Evolutionary conservation across 92 coral and sea anemone species (phyloP), one percentile per base, ranked within the genome.

Genomic region (Actinostola sp.): DNA sequence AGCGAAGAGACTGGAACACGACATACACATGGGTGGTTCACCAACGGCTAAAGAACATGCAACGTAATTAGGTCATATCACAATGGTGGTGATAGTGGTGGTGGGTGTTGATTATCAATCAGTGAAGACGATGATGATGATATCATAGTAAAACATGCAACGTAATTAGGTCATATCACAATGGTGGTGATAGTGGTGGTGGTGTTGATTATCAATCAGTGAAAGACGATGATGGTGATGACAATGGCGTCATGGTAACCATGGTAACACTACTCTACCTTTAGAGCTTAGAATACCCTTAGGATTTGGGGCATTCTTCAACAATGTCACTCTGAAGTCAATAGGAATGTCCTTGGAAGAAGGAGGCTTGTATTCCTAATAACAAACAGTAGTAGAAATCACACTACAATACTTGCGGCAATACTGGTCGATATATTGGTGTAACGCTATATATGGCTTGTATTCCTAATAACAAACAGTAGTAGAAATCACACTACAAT

Each of bases 271-370:
- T 29, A 7, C 1, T 13, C 12, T 78, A 92, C 97, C 96, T 83
- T 92, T 92, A 6, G 97, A 77, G 52, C 97, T 74, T 36, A 92
- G 92, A 10, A 92, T 66, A 12, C 97, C 97, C 27, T 68, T 68
- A 29, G 97, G 97, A 66, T 92, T 92, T 16, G 97, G 95, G 3
- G 96, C 96, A 60, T 92, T 83, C 80, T 89, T 89, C 39, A 89
- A 56, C 7, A 92, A 80, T 4, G 71, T 66, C 60, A 92, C 88
- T 25, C 92, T 87, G 63, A 92, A 86, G 66, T 92, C 97, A 30
- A 89, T 74, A 19, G 97, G 97, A 53, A 92, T 92, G 79, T 92
- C 97, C 73, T 92, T 89, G 17, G 96, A 92, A 33, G 81, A 80
- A 16, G 96, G 96, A 5, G 97, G 97, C 33, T 92, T 73, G 86